Base-by-base conservation (phyloP, 2,113 vertebrate genomes). In the Sapayoa aenigma region DNA sequence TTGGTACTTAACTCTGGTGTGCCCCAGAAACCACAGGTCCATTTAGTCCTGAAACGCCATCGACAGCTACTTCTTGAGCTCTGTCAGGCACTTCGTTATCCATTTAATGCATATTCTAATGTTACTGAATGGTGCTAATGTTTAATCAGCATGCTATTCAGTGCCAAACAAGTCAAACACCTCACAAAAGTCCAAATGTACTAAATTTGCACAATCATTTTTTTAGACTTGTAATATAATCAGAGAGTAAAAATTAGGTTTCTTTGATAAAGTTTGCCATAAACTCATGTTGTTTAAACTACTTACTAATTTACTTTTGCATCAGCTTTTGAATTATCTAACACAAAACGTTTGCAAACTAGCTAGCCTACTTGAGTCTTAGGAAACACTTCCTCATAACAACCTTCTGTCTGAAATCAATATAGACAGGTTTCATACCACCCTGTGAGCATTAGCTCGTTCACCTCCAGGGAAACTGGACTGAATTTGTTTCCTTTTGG, bases 301-400 rank as follows among this genome's bases (percentile, higher is more conserved):
- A 87, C 91, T 97, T 76, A 46, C 71, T 89, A 87, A 94, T 94
- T 91, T 90, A 89, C 84, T 89, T 94, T 75, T 84, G 69, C 84
- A 82, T 91, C 74, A 83, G 77, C 58, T 94, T 58, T 83, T 94
- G 77, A 95, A 91, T 95, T 95, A 96, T 95, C 94, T 89, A 92
- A 89, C 62, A 55, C 53, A 5, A 85, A 93, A 83, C 88, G 63
- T 93, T 80, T 94, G 90, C 4, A 0, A 78, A 67, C 80, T 94
- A 95, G 77, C 86, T 47, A 96, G 76, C 60, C 59, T 83, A 37
- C 76, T 41, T 65, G 68, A 84, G 44, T 75, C 73, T 74, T 63
- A 75, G 65, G 50, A 90, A 94, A 87, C 75, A 60, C 33, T 84
- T 89, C 56, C 39, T 90, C 47, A 3, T 72, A 94, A 90, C 35